A percentile compares a stretch with the other conserved stretches of the same genome.
These are phyloP conservation scores for Spodoptera picta DNA, from an alignment of 2,888 invertebrate species.

Conservation along the genomic window DNA sequence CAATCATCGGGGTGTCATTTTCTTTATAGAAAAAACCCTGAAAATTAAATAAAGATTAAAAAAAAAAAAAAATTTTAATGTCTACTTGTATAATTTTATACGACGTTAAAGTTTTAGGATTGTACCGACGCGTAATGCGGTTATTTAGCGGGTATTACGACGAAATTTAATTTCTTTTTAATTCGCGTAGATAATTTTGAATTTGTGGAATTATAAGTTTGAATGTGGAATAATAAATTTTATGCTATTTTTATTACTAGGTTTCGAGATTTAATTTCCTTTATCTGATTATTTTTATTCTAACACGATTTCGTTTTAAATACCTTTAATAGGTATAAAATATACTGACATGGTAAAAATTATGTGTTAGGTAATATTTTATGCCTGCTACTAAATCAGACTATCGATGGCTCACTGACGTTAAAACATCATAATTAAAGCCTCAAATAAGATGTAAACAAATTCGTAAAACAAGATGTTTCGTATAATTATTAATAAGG, in stretches of 20 bases:
- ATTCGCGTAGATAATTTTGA: slow-evolving; percentile 28
- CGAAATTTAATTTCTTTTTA: slow-evolving; percentile 34
- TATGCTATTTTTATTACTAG: slow-evolving; percentile 11
- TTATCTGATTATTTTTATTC: background rate
- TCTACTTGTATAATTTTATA: slow-evolving; percentile 62
- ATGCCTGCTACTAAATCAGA: slow-evolving; percentile 25
- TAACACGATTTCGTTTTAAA: background rate
- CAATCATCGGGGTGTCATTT: no score
- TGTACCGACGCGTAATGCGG: slow-evolving; percentile 50
- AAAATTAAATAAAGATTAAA: no score
- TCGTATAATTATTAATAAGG: slow-evolving; percentile 49
- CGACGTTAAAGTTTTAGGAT: slow-evolving; percentile 61
- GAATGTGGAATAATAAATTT: slow-evolving; percentile 11
- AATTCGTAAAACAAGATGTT: slow-evolving; percentile 49
- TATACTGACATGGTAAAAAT: no score
- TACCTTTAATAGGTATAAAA: no score
- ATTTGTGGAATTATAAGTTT: background rate
- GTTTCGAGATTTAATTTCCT: background rate
- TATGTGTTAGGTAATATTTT: slow-evolving; percentile 4
- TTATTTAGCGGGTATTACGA: slow-evolving; percentile 38
- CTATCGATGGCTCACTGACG: slow-evolving; percentile 10
- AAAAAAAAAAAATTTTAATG: slow-evolving; percentile 68
- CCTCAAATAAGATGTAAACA: slow-evolving; percentile 47
- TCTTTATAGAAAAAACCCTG: no score
- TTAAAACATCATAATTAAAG: slow-evolving; percentile 50